Evolutionary conservation across 1,140 invertebrate species (phyloP), one percentile per base, ranked within the genome.

Genomic region (Tetraneura akinire): DNA sequence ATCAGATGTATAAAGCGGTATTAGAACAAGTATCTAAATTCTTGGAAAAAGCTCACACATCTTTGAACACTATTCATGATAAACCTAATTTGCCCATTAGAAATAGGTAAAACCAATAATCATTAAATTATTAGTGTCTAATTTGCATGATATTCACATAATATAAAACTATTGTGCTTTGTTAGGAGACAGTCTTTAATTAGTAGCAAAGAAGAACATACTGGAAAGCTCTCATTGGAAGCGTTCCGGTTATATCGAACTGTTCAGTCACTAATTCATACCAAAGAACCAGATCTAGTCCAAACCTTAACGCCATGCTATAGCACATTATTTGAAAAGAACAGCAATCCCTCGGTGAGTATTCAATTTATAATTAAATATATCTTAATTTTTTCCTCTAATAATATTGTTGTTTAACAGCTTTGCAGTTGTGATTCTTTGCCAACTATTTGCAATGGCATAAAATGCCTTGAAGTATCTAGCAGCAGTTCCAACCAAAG

Each of bases 21-120:
- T 90, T 94, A 88, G 91, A 92, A 84, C 91, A 94, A 86, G 90
- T 93, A 57, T 89, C 91, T 21, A 89, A 89, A 45, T 93, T 92
- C 85, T 85, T 94, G 82, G 92, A 92, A 83, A 89, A 91, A 84
- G 90, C 91, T 13, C 90, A 90, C 82, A 89, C 89, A 76, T 90
- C 89, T 83, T 87, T 92, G 80, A 88, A 89, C 82, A 84, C 87
- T 32, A 84, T 88, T 60, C 87, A 86, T 76, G 84, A 84, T 68
- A 85, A 85, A 57, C 60, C 51, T 21, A 62, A 81, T 53, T 16
- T 70, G 14, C 81, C 80, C 11, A 49, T 49, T 37, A 81, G 51
- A 29, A 80, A 60, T 62, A 80, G 81, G 60, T 64, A 51, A 71
- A 49, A 29, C 26, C 6, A 29, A 0, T 16, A 16, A 6, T 16